Conservation (phyloP, 2,797 vertebrate species). For the Odontamblyopus rebecca region DNA sequence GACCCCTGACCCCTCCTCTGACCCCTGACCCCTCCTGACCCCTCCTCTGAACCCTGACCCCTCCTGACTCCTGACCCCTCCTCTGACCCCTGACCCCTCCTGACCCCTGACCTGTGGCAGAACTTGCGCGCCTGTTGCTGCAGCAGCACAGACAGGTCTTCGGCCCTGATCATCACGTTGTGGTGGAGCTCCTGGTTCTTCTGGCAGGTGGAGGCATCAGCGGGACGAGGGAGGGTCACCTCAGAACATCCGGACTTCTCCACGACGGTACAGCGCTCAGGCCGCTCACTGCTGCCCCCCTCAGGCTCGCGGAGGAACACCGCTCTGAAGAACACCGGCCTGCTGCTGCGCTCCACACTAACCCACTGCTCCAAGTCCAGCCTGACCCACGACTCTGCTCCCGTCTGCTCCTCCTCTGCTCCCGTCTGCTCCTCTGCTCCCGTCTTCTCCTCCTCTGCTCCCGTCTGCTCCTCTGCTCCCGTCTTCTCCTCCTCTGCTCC, state of each 20-base stretch:
- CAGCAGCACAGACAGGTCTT: slow-evolving; percentile 64
- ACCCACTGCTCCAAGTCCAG: background rate
- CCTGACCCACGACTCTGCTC: background rate
- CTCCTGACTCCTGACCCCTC: no score
- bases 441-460: no score
- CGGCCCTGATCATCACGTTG: slow-evolving; percentile 23
- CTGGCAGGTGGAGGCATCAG: slow-evolving; percentile 11
- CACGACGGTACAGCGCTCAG: slow-evolving; percentile 55
- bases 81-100: no score
- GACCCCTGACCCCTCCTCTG: no score
- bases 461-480: background rate
- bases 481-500: no score
- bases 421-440: background rate
- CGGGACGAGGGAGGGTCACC: slow-evolving; percentile 34
- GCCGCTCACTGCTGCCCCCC: rapidly evolving
- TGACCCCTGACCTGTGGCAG: background rate
- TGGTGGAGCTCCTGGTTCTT: background rate
- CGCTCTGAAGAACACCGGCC: background rate
- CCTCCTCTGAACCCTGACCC: no score
- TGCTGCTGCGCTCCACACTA: background rate
- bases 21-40: no score
- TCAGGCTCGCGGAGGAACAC: slow-evolving; percentile 32
- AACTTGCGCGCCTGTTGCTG: slow-evolving; percentile 24
- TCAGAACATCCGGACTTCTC: slow-evolving; percentile 35
- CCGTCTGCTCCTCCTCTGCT: no score